Evolutionary conservation across 1,140 invertebrate genomes (phyloP).

Genomic region (Scaptomyza montana): DNA sequence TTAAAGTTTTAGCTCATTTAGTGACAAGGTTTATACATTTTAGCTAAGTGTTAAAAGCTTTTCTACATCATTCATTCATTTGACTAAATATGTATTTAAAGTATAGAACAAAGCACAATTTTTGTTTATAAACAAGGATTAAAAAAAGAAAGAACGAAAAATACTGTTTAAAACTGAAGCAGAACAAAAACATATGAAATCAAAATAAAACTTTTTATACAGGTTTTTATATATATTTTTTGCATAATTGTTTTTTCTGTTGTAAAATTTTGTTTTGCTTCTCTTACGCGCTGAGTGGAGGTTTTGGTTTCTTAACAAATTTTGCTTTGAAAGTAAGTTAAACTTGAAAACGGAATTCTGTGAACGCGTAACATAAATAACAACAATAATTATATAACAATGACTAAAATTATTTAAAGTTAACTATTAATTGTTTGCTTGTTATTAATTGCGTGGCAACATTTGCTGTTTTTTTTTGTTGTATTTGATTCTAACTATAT

Average conservation of each 20-base stretch:
- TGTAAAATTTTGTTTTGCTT: constrained; percentile 42
- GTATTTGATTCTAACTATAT: constrained; percentile 28
- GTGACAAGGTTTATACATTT: constrained; percentile 39
- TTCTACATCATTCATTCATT: constrained; percentile 18
- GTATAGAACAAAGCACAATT: constrained; percentile 41
- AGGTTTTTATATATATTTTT: constrained; percentile 19
- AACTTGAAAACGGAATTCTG: constrained; percentile 66
- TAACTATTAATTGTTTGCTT: constrained; percentile 62
- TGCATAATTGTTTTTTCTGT: constrained; percentile 11
- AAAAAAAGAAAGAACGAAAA: constrained; percentile 53
- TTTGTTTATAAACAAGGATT: constrained; percentile 58
- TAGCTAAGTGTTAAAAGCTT: constrained; percentile 27
- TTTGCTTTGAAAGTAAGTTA: constrained; percentile 44
- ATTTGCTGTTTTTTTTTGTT: constrained; percentile 33
- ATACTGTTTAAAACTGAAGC: constrained; percentile 73
- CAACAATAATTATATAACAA: constrained; percentile 82
- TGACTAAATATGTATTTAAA: constrained; percentile 17
- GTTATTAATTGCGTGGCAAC: constrained; percentile 44
- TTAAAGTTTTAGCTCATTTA: constrained; percentile 27
- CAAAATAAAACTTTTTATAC: constrained; percentile 32
- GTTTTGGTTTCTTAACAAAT: constrained; percentile 19
- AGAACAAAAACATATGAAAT: constrained; percentile 44
- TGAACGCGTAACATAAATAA: constrained; percentile 79
- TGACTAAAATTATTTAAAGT: constrained; percentile 79
- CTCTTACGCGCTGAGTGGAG: constrained; percentile 24